Evolutionary conservation across 2,113 vertebrate species (phyloP).

Genomic region (Dasyprocta punctata): DNA sequence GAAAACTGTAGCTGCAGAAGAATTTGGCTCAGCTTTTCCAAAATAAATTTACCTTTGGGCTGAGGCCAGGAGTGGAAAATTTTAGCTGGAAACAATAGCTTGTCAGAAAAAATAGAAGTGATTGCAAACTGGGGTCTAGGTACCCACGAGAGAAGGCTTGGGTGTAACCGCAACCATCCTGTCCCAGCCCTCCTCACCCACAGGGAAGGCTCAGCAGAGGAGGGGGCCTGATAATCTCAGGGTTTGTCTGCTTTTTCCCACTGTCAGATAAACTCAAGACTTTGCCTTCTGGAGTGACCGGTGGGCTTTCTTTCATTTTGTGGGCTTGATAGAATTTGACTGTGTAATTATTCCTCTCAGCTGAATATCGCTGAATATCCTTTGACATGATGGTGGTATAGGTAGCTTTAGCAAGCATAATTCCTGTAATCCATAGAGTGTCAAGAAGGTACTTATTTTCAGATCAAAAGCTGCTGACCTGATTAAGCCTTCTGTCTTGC

Average conservation of each 20-base stretch:
- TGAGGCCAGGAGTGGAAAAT: constrained; percentile 77
- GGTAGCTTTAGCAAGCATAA: constrained; percentile 58
- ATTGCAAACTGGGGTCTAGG: neutral
- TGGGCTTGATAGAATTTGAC: constrained; percentile 46
- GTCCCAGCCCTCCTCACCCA: neutral
- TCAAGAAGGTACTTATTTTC: constrained; percentile 73
- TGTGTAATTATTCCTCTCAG: constrained; percentile 61
- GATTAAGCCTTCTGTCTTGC: constrained; percentile 65
- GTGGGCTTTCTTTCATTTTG: constrained; percentile 65
- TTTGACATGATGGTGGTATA: constrained; percentile 52
- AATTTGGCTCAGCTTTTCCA: constrained; percentile 73
- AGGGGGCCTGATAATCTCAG: neutral
- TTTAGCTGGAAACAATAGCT: constrained; percentile 71
- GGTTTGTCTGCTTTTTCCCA: constrained; percentile 21
- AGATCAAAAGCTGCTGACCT: constrained; percentile 75
- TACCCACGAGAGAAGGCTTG: neutral
- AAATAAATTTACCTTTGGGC: constrained; percentile 81
- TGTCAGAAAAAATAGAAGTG: constrained; percentile 52
- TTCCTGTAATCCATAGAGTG: constrained; percentile 56
- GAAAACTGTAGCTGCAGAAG: constrained; percentile 59
- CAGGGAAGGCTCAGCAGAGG: neutral
- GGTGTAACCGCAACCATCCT: neutral
- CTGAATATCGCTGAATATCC: constrained; percentile 44
- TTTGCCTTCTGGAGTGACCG: constrained; percentile 55
- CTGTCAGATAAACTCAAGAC: neutral